These are phyloP conservation scores for Sebastes dallii DNA, from an alignment of 2,797 vertebrate genomes.

Conservation along the genomic window DNA sequence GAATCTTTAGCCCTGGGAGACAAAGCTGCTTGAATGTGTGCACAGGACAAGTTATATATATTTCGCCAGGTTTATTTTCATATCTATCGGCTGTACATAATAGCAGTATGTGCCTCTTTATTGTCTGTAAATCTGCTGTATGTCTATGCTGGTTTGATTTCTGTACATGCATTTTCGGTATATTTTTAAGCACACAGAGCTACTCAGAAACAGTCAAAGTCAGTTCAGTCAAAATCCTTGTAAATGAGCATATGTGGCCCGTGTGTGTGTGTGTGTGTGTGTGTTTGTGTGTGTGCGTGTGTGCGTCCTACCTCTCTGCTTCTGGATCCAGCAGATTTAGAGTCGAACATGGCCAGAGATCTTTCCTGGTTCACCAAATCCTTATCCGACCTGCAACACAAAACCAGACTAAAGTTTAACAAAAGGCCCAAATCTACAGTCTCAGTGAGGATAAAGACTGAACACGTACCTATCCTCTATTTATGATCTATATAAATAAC, in stretches of 20 bases:
- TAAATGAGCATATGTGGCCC: no score
- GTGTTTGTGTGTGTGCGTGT: constrained; percentile 2
- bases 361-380: constrained; percentile 86
- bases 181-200: no score
- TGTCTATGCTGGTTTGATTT: neutral
- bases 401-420: neutral
- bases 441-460: no score
- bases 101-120: neutral
- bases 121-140: neutral
- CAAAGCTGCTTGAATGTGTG: neutral
- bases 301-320: constrained; percentile 63
- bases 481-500: neutral
- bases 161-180: no score
- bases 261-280: constrained; percentile 1
- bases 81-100: neutral
- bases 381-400: constrained; percentile 83
- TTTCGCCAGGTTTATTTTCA: neutral
- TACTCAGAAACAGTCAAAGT: no score
- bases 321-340: constrained; percentile 68
- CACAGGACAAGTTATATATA: neutral
- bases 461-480: neutral
- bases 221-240: no score
- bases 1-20: neutral
- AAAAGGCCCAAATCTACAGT: neutral
- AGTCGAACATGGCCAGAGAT: constrained; percentile 75